phyloP scores from a whole-genome alignment of 2,113 vertebrate species.

The Amphiprion ocellaris region DNA sequence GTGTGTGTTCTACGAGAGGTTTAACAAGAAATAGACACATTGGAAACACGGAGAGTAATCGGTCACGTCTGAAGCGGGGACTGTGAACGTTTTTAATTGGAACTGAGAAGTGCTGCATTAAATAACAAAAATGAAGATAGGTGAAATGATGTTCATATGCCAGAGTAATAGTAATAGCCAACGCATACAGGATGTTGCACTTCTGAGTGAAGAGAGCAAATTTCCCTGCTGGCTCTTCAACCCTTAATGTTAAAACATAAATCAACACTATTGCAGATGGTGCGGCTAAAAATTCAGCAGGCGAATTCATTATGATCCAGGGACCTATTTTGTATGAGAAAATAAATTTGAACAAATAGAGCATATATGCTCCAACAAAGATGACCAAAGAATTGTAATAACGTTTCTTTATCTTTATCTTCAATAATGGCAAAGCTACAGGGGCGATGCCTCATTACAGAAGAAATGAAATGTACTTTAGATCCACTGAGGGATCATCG shows the following conservation, averaged over 20 bases:
- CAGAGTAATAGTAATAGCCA: background rate
- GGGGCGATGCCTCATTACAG: slow-evolving; percentile 1
- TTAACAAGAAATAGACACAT: too few species aligned
- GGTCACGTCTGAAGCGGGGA: background rate
- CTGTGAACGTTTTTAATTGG: background rate
- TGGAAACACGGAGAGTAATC: background rate
- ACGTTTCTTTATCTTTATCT: background rate
- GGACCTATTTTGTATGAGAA: background rate
- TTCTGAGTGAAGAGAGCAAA: background rate
- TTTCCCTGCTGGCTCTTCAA: background rate
- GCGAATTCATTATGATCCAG: slow-evolving; percentile 20
- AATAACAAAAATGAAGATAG: background rate
- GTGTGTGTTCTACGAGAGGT: too few species aligned
- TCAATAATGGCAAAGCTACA: slow-evolving; percentile 9
- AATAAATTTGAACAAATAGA: slow-evolving; percentile 14
- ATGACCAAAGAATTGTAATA: slow-evolving; percentile 26
- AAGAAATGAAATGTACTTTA: slow-evolving; percentile 4
- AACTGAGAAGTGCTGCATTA: background rate
- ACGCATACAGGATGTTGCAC: background rate
- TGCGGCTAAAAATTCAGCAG: background rate
- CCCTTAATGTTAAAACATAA: background rate
- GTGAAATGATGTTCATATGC: background rate
- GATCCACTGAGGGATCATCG: background rate
- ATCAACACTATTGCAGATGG: background rate
- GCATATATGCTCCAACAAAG: slow-evolving; percentile 2